Conservation (phyloP, 1,140 invertebrate species). For the Pteromalus puparum region DNA sequence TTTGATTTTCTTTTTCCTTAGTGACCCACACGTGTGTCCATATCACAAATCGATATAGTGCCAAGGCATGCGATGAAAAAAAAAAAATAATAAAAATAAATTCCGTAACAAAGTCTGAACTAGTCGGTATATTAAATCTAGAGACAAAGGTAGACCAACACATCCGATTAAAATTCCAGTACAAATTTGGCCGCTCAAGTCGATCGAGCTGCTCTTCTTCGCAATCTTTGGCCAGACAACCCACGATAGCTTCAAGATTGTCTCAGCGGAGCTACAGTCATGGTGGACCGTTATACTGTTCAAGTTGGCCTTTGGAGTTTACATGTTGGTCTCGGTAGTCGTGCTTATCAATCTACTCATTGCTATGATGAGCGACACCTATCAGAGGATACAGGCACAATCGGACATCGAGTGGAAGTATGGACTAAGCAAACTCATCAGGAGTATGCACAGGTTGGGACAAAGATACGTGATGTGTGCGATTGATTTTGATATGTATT, state of each 20-base stretch:
- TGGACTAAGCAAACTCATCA: conserved; percentile 97
- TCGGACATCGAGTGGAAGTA: conserved; percentile 99
- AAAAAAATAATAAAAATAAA: background rate
- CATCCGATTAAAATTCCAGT: conserved; percentile 82
- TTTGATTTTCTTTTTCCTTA: background rate
- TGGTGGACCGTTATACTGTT: conserved; percentile 86
- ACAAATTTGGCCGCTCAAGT: conserved; percentile 89
- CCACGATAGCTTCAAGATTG: conserved; percentile 84
- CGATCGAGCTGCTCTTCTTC: conserved; percentile 98
- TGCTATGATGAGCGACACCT: conserved; percentile 99
- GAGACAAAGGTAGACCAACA: background rate
- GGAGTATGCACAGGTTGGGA: conserved; percentile 92
- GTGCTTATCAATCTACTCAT: conserved; percentile 99
- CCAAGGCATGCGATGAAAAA: background rate
- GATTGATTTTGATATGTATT: background rate
- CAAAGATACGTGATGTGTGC: background rate
- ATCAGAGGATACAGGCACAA: conserved; percentile 98
- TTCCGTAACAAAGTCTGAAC: background rate
- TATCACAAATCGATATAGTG: background rate
- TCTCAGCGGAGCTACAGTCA: conserved; percentile 76
- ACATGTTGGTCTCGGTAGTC: conserved; percentile 98
- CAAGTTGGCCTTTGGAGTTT: conserved; percentile 91
- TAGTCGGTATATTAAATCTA: background rate
- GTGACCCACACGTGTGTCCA: too few relatives aligned
- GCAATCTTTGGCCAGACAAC: conserved; percentile 98